Base-by-base conservation (phyloP, 1,140 invertebrate genomes). In the Matsumurasca onukii region DNA sequence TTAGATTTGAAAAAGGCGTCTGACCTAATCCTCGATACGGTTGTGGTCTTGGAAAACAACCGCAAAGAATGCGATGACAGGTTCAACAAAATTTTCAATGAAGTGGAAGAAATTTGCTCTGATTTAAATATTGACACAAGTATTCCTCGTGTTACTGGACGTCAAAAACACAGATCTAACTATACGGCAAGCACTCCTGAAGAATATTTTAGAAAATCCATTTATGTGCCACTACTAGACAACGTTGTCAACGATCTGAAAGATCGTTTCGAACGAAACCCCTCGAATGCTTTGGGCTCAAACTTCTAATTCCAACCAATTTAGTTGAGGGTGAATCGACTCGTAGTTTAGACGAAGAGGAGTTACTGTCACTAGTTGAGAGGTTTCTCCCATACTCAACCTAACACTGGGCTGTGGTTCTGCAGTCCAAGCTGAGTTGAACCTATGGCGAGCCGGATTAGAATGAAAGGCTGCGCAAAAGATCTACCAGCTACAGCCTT, bases 1-100 rank as follows among this genome's bases (percentile, higher is more conserved):
- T 31, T 61, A 61, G 25, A 61, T 20, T 29, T 61, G 5, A 61
- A 61, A 3, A 13, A 61, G 27, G 57, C 57, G 17, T 29, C 57
- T 29, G 20, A 29, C 30, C 22, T 20, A 27, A 31, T 61, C 13
- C 57, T 27, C 13, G 25, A 61, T 61, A 61, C 57, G 3, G 2
- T 61, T 61, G 3, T 27, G 9, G 25, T 29, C 5, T 31, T 61
- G 49, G 49, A 52, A 52, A 12, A 52, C 5, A 52, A 22, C 3
- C 12, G 49, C 3, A 15, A 5, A 12, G 20, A 52, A 3, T 52
- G 49, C 12, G 12, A 52, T 52, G 12, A 22, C 22, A 45, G 17
- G 49, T 52, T 52, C 49, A 12, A 12, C 12, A 20, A 52, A 22
- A 12, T 20, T 52, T 12, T 5, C 22, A 20, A 22, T 52, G 49